Evolutionary conservation across 1,140 invertebrate genomes (phyloP), one percentile per base, ranked within the genome.

Genomic region (Drosophila lacertosa): DNA sequence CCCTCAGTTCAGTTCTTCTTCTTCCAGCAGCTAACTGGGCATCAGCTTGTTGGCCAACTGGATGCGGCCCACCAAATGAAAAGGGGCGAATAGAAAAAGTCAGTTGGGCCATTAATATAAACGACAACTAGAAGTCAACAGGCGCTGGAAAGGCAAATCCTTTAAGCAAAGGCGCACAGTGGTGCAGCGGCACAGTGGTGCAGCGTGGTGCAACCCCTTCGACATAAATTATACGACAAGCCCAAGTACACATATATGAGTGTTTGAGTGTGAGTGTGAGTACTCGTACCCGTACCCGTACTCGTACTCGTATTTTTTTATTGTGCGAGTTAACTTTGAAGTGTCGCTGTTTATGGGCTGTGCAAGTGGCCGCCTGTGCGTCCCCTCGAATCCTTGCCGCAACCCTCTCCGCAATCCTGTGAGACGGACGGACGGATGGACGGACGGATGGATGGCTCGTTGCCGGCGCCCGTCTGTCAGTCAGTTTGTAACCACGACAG

Each of bases 261-360:
- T 24, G 10, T 37, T 2, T n/a, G 13, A 44, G 39, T 33, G 26
- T 11, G 13, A 15, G n/a, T 37, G 57, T 32, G 44, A 29, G 54
- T 59, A 80, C 35, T 62, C 64, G 75, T 67, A 82, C 79, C 76
- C 35, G 71, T 69, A 69, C n/a, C n/a, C n/a, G 54, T 59, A 80
- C 35, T 62, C 64, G 75, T 67, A 82, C 79, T 76, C 35, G 71
- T 69, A 69, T n/a, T 79, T 84, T 84, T 84, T 82, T 82, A 84
- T 84, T 84, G 80, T 69, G 76, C 80, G 76, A 84, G 80, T 84
- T 84, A 86, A 84, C 81, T 86, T 80, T 84, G 76, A 84, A 84
- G 81, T 84, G 80, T 77, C 81, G 80, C 73, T 72, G 76, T 81
- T 81, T 81, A 81, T 73, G 77, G 67, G 42, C 53, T 48, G 57